Conservation (phyloP, 2,888 invertebrate species). For the Chymomyza procnemis region DNA sequence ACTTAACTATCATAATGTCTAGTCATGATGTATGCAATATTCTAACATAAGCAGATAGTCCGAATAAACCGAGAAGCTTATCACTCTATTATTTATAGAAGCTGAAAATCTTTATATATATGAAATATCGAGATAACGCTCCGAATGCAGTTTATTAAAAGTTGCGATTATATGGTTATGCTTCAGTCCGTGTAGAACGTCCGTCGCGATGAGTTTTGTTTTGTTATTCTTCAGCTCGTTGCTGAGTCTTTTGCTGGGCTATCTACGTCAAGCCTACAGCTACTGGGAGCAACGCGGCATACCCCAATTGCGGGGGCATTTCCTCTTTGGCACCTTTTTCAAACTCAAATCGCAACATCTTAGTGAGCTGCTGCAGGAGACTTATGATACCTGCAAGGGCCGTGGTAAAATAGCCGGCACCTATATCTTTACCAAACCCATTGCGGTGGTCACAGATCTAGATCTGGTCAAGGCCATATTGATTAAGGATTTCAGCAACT, state of each 20-base stretch:
- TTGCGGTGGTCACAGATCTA: constrained; percentile 62
- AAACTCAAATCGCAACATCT: constrained; percentile 45
- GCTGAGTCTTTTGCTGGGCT: constrained; percentile 39
- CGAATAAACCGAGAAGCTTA: not conserved
- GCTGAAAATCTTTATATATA: not conserved
- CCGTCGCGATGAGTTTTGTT: constrained; percentile 41
- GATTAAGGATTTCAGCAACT: constrained; percentile 76
- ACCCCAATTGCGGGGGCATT: constrained; percentile 48
- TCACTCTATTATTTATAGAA: not conserved
- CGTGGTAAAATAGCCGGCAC: constrained; percentile 56
- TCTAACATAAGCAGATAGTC: not conserved
- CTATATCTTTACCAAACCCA: constrained; percentile 63
- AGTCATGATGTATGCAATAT: not conserved
- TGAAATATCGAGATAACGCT: not conserved
- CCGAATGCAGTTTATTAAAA: not conserved
- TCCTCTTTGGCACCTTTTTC: constrained; percentile 53
- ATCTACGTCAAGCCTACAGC: constrained; percentile 44
- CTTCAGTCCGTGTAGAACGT: not conserved
- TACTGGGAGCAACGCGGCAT: constrained; percentile 64
- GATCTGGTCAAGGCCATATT: constrained; percentile 74
- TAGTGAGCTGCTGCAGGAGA: constrained; percentile 50
- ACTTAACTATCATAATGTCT: not conserved
- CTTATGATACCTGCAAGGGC: constrained; percentile 63
- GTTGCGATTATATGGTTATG: not conserved
- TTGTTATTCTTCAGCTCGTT: constrained; percentile 41